Base-by-base conservation (phyloP, 1,140 invertebrate genomes). In the Reticulitermes speratus region DNA sequence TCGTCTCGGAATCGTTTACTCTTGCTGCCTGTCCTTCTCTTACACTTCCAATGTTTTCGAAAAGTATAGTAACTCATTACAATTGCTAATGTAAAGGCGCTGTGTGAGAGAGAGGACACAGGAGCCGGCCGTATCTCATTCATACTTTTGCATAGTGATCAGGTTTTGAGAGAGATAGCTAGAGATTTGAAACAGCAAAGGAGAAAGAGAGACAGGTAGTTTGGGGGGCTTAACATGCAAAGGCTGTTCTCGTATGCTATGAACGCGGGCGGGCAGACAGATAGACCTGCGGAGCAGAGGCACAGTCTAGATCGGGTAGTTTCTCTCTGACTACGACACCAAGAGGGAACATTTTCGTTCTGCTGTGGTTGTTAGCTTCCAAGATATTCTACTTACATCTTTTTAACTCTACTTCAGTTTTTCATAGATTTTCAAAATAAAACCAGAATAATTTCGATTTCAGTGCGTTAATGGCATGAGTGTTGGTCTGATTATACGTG, bases 81-180 rank as follows among this genome's bases (percentile, higher is more conserved):
- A 86, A 86, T 86, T 86, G 86, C 86, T 86, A 86, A 86, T 86
- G 83, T 65, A 65, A 86, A 84, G 83, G 81, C 86, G 55, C 25
- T 30, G 48, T 45, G 83, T 25, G 82, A 52, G 82, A 69, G 86
- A 44, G 86, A 86, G 83, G 52, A 59, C 52, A 32, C 19, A 45
- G 48, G 32, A 45, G 82, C 83, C 84, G 52, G 83, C 86, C 83
- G 86, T 86, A 87, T 87, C 87, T 87, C 87, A 87, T 87, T 87
- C 87, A 87, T 87, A 87, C 87, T 87, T 87, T 87, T 87, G 87
- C 87, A 87, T 87, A 87, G 87, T 87, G 87, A 87, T 87, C 87
- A 87, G 87, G n/a, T 52, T 45, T 44, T 44, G 82, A 86, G 75
- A 30, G 85, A 82, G 83, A 52, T 25, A 30, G 83, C 45, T 45